Conservation (phyloP, 2,888 invertebrate genomes). For the Vesta saturnalis region DNA sequence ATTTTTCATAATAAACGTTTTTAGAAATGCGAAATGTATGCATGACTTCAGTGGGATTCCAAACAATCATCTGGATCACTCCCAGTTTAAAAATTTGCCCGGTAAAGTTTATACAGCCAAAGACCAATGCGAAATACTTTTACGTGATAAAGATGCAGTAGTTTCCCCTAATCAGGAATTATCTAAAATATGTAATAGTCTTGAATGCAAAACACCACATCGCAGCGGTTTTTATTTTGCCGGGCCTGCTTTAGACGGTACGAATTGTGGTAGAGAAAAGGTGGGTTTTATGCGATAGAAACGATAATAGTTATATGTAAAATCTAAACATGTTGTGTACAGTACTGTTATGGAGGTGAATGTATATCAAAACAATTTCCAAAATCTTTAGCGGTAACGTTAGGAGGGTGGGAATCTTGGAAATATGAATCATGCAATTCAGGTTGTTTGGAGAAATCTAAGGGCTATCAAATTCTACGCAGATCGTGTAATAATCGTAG, state of each 20-base stretch:
- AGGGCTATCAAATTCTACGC: too few relatives aligned
- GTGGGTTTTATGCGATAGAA: slow-evolving; percentile 57
- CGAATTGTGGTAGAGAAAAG: slow-evolving; percentile 72
- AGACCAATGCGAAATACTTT: slow-evolving; percentile 77
- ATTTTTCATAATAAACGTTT: slow-evolving; percentile 24
- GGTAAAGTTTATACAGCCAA: slow-evolving; percentile 78
- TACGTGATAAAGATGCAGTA: slow-evolving; percentile 75
- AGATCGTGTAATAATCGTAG: too few relatives aligned
- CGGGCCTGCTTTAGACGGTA: slow-evolving; percentile 86
- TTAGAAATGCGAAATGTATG: slow-evolving; percentile 73
- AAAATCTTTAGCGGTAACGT: slow-evolving; percentile 57
- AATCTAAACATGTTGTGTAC: slow-evolving; percentile 40
- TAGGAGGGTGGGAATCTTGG: slow-evolving; percentile 74
- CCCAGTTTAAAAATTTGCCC: slow-evolving; percentile 71
- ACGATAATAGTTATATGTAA: neutral
- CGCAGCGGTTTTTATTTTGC: slow-evolving; percentile 79
- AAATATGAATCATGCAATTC: too few relatives aligned
- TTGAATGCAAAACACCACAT: slow-evolving; percentile 78
- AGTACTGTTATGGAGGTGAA: slow-evolving; percentile 76
- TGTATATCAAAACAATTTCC: slow-evolving; percentile 64
- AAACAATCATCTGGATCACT: slow-evolving; percentile 68
- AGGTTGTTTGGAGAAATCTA: too few relatives aligned
- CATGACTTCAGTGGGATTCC: slow-evolving; percentile 66
- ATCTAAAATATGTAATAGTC: slow-evolving; percentile 69
- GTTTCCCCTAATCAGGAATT: slow-evolving; percentile 61